These are phyloP conservation scores for Agrotis puta DNA, from an alignment of 2,888 invertebrate species.

Conservation along the genomic window DNA sequence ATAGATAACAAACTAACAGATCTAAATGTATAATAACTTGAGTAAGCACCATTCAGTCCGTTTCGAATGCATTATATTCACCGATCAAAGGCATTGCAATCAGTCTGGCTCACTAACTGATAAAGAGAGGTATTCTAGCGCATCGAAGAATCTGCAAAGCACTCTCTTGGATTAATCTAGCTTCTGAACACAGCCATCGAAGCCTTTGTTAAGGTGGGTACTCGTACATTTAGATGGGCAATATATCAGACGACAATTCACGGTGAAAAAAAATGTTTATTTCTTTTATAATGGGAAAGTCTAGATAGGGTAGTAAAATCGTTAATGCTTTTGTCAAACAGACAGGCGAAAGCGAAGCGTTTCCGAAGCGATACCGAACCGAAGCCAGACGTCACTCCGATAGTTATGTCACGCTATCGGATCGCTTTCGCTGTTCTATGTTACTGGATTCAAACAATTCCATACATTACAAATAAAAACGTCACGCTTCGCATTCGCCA, in stretches of 20 bases:
- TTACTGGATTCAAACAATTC: too few relatives aligned
- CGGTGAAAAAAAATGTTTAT: too few relatives aligned
- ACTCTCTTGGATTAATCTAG: constrained; percentile 18
- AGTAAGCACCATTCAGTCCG: background rate
- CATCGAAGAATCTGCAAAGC: constrained; percentile 10
- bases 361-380: too few relatives aligned
- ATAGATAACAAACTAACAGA: background rate
- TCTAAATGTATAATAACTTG: background rate
- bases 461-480: too few relatives aligned
- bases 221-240: background rate
- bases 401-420: too few relatives aligned
- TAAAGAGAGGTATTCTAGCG: constrained; percentile 15
- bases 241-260: background rate
- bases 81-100: constrained; percentile 29
- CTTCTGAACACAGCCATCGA: constrained; percentile 6
- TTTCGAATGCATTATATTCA: background rate
- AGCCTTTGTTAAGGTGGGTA: constrained; percentile 3
- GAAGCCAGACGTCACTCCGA: too few relatives aligned
- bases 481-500: too few relatives aligned
- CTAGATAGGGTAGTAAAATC: too few relatives aligned
- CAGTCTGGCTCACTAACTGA: background rate
- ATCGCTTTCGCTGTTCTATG: too few relatives aligned
- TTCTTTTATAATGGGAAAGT: too few relatives aligned
- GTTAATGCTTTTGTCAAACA: too few relatives aligned
- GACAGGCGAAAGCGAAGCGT: too few relatives aligned